Conservation (phyloP, 1,140 invertebrate genomes). For the Lordiphosa stackelbergi region DNA sequence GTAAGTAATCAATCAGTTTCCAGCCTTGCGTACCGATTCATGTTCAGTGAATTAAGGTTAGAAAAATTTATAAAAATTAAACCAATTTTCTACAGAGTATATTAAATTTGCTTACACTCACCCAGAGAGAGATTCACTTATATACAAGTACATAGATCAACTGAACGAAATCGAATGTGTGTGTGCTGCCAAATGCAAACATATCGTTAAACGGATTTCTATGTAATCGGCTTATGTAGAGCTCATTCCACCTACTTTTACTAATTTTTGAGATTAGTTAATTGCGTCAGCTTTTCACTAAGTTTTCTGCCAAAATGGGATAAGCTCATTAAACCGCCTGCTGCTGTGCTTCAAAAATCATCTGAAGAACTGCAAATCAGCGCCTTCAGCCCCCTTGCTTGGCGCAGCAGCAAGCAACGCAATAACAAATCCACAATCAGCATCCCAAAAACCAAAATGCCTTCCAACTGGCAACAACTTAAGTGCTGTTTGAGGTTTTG, state of each 20-base stretch:
- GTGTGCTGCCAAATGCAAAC: too few relatives aligned
- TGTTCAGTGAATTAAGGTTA: too few relatives aligned
- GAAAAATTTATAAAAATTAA: too few relatives aligned
- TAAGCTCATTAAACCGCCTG: constrained; percentile 38
- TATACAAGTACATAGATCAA: too few relatives aligned
- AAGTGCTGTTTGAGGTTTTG: constrained; percentile 71
- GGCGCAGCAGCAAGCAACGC: constrained; percentile 17
- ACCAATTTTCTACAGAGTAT: too few relatives aligned
- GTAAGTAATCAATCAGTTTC: too few relatives aligned
- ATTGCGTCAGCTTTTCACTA: constrained; percentile 17
- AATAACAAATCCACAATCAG: constrained; percentile 34
- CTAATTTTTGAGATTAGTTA: constrained; percentile 20
- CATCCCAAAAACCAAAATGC: constrained; percentile 36
- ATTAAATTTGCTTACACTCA: too few relatives aligned
- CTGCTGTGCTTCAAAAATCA: constrained; percentile 13
- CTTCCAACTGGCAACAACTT: constrained; percentile 64
- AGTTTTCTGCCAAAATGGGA: constrained; percentile 33
- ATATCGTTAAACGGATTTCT: too few relatives aligned
- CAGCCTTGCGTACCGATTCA: too few relatives aligned
- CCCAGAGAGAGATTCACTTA: too few relatives aligned
- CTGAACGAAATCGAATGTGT: too few relatives aligned
- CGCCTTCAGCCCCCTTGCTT: constrained; percentile 7
- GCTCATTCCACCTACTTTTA: neutral
- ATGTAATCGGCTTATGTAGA: neutral
- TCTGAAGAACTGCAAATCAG: constrained; percentile 16